Evolutionary conservation across 2,113 vertebrate species (phyloP).

Genomic region (Neogobius melanostomus): DNA sequence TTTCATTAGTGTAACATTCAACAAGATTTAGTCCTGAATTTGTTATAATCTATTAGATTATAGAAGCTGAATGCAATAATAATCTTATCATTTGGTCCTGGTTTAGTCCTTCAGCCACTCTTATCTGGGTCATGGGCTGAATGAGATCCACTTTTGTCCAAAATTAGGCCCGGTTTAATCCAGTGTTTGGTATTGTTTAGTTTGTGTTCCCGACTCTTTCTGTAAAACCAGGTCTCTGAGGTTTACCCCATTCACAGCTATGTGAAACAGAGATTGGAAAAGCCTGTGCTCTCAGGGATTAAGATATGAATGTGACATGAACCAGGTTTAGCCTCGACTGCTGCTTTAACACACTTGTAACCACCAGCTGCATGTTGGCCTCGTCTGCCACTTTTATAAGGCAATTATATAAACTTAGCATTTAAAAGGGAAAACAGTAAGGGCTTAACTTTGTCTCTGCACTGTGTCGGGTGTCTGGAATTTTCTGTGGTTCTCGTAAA

Average conservation of each 20-base stretch:
- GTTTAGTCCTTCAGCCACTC: too few species aligned
- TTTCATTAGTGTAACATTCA: too few species aligned
- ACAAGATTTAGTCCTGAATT: too few species aligned
- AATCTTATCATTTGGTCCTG: too few species aligned
- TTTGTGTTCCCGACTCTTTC: not conserved
- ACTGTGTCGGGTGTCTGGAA: constrained; percentile 28
- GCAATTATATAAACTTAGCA: constrained; percentile 52
- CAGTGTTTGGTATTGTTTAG: not conserved
- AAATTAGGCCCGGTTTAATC: too few species aligned
- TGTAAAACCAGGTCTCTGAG: not conserved
- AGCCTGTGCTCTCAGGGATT: constrained; percentile 7
- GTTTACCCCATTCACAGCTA: constrained; percentile 31
- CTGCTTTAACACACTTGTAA: constrained; percentile 36
- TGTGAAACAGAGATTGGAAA: constrained; percentile 26
- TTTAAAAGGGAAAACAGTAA: constrained; percentile 40
- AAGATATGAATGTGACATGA: constrained; percentile 34
- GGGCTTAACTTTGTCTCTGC: constrained; percentile 27
- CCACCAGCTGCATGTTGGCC: constrained; percentile 35
- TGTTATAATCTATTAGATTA: too few species aligned
- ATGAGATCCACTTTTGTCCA: too few species aligned
- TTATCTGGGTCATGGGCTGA: too few species aligned
- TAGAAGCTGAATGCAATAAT: too few species aligned
- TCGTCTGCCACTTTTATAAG: constrained; percentile 52
- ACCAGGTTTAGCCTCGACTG: constrained; percentile 30
- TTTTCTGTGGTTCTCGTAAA: constrained; percentile 39